Conservation (phyloP, 2,113 vertebrate genomes). For the Lamprotornis superbus region DNA sequence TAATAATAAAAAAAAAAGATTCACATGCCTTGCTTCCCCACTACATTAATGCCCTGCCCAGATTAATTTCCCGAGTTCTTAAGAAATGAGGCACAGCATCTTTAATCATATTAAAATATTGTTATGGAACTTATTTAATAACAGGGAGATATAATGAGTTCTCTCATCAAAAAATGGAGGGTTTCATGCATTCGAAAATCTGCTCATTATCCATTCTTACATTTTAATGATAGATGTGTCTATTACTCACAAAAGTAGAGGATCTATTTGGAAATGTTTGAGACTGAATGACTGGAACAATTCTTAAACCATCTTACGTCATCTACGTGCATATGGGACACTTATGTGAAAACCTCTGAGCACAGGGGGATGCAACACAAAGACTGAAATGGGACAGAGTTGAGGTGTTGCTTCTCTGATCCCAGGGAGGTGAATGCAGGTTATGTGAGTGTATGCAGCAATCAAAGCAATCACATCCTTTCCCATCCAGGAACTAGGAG, state of each 20-base stretch:
- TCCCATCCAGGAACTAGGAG: neutral
- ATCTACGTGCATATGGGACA: neutral
- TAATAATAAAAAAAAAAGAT: neutral
- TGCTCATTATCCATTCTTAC: neutral
- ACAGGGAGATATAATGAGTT: slow-evolving; percentile 1
- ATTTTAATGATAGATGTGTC: slow-evolving; percentile 30
- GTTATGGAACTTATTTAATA: neutral
- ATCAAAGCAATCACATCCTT: neutral
- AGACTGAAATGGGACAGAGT: neutral
- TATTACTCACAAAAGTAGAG: neutral
- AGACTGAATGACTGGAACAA: neutral
- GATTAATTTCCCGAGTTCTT: neutral
- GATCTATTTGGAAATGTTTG: neutral
- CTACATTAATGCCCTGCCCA: neutral
- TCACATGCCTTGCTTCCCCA: slow-evolving; percentile 24
- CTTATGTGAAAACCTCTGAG: neutral
- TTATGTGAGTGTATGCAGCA: neutral
- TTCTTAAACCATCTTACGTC: neutral
- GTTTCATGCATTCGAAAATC: neutral
- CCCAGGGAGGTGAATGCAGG: neutral
- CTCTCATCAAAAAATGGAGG: neutral
- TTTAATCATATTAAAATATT: slow-evolving; percentile 52
- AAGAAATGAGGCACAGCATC: neutral
- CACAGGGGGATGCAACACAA: neutral
- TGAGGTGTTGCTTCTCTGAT: neutral